A percentile compares a stretch with the other conserved stretches of the same genome.
Evolutionary conservation across 2,888 invertebrate species (phyloP).

Genomic region (Noctua pronuba): DNA sequence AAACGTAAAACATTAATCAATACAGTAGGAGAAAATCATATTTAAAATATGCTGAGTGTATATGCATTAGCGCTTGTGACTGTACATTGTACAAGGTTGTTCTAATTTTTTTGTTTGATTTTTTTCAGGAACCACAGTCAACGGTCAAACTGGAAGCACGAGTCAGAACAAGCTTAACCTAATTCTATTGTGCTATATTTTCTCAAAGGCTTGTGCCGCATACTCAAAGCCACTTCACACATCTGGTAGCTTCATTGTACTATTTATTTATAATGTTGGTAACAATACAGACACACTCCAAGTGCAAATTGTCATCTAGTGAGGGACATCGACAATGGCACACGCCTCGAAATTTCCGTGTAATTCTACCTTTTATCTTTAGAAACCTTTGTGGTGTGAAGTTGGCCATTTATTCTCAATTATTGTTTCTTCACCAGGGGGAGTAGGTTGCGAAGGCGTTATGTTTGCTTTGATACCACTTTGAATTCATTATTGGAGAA

Average conservation of each 20-base stretch:
- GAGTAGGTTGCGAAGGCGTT: slow-evolving; percentile 83
- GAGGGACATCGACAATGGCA: slow-evolving; percentile 82
- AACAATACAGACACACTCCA: slow-evolving; percentile 84
- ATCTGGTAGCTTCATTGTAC: slow-evolving; percentile 86
- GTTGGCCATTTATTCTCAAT: slow-evolving; percentile 87
- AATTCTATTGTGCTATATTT: slow-evolving; percentile 60
- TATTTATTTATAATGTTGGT: slow-evolving; percentile 85
- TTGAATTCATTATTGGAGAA: slow-evolving; percentile 68
- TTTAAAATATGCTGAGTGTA: no score
- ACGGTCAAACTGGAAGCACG: slow-evolving; percentile 49
- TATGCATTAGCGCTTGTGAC: no score
- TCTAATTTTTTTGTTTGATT: background rate
- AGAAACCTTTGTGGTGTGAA: slow-evolving; percentile 84
- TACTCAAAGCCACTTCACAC: slow-evolving; percentile 70
- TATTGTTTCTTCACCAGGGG: slow-evolving; percentile 84
- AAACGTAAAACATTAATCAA: no score
- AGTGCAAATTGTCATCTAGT: slow-evolving; percentile 89
- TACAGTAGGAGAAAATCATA: no score
- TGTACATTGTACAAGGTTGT: no score
- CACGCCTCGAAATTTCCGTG: slow-evolving; percentile 88
- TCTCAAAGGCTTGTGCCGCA: slow-evolving; percentile 77
- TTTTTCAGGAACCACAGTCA: slow-evolving; percentile 26
- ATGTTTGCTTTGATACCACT: slow-evolving; percentile 85
- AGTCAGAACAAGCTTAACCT: slow-evolving; percentile 65
- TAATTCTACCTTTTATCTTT: slow-evolving; percentile 88